These are phyloP conservation scores for Channallabes apus DNA, from an alignment of 2,797 vertebrate genomes.

Conservation along the genomic window DNA sequence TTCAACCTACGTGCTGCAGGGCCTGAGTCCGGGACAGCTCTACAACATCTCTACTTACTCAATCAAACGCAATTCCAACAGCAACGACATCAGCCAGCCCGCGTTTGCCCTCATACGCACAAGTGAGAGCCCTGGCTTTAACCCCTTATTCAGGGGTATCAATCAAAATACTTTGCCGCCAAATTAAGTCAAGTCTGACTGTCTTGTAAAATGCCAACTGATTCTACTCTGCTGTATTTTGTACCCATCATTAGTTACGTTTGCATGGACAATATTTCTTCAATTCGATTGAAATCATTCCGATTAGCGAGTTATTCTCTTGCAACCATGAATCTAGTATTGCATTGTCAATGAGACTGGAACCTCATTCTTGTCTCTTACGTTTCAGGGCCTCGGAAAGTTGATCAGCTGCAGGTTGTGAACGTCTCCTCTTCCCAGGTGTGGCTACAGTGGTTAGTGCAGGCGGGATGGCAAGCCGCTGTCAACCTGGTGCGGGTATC, in stretches of 20 bases:
- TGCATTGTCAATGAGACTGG: background rate
- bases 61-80: conserved; percentile 89
- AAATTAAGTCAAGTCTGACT: background rate
- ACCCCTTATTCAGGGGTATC: background rate
- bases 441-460: conserved; percentile 86
- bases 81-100: conserved; percentile 91
- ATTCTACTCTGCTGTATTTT: background rate
- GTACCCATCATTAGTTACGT: background rate
- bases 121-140: conserved; percentile 75
- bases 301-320: background rate
- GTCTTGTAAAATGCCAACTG: background rate
- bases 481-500: conserved; percentile 84
- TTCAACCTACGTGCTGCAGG: conserved; percentile 84
- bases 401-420: conserved; percentile 84
- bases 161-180: background rate
- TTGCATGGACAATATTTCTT: no score
- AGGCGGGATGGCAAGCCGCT: conserved; percentile 76
- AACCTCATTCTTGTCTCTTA: background rate
- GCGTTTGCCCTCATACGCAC: conserved; percentile 86
- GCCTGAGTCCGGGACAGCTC: conserved; percentile 84
- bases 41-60: conserved; percentile 98
- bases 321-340: background rate
- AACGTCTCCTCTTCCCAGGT: conserved; percentile 86
- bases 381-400: conserved; percentile 80
- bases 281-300: no score